These are phyloP conservation scores for Umimayanthus kanabou DNA, from an alignment of 92 coral and sea anemone genomes.

Conservation along the genomic window DNA sequence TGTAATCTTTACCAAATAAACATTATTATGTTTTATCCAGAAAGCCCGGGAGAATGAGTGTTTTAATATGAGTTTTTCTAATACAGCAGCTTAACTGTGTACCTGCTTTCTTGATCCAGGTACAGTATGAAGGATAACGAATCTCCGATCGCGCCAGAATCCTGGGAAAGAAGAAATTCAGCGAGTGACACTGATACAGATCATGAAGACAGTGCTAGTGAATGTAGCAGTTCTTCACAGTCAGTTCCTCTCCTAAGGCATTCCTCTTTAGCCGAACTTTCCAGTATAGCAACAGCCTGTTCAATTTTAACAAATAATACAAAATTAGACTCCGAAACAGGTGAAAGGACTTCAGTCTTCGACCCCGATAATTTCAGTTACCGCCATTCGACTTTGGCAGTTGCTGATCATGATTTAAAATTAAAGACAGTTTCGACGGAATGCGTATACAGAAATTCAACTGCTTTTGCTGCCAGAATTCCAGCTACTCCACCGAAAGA, in stretches of 20 bases:
- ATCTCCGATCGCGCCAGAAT: constrained; percentile 39
- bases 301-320: constrained; percentile 47
- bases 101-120: not conserved
- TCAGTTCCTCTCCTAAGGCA: constrained; percentile 63
- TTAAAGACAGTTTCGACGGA: constrained; percentile 11
- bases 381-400: constrained; percentile 8
- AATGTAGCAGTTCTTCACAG: constrained; percentile 54
- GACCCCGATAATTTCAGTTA: constrained; percentile 11
- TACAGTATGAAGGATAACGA: constrained; percentile 45
- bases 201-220: constrained; percentile 31
- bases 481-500: constrained; percentile 90
- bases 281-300: constrained; percentile 79
- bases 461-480: constrained; percentile 27
- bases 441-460: not conserved
- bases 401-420: constrained; percentile 5
- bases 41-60: not conserved
- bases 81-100: not conserved
- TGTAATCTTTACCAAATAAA: constrained; percentile 22
- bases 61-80: not conserved
- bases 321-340: constrained; percentile 34
- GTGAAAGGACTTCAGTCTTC: constrained; percentile 25
- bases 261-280: constrained; percentile 88
- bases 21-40: not conserved
- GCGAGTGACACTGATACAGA: constrained; percentile 30
- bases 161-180: constrained; percentile 47